phyloP scores from a whole-genome alignment of 2,888 invertebrate genomes.

The Heliconius cydno region DNA sequence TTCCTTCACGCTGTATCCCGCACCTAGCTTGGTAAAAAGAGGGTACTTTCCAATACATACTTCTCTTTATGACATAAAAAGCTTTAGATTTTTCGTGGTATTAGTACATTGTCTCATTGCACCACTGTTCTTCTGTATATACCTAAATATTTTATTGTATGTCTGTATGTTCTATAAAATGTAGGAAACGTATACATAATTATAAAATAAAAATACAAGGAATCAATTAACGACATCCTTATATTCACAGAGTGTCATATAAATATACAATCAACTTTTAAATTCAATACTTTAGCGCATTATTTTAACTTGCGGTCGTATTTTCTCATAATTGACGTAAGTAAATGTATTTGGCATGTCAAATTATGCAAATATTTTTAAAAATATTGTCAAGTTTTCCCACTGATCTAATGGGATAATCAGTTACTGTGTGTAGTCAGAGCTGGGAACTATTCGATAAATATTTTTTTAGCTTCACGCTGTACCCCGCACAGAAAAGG shows the following conservation, averaged over 20 bases:
- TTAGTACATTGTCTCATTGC: too few species aligned
- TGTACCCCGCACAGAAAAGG: too few species aligned
- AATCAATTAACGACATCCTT: neutral
- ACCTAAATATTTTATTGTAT: too few species aligned
- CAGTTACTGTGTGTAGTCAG: neutral
- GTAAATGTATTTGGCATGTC: neutral
- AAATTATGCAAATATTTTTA: neutral
- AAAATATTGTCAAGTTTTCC: neutral
- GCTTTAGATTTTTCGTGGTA: too few species aligned
- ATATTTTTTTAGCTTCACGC: too few species aligned
- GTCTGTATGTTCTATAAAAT: neutral
- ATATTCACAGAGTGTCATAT: neutral
- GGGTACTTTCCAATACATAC: too few species aligned
- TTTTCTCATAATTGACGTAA: constrained; percentile 16
- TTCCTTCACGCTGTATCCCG: neutral
- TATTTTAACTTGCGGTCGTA: neutral
- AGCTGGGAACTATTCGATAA: neutral
- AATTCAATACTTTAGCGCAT: constrained; percentile 6
- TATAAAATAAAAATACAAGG: neutral
- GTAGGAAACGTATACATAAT: neutral
- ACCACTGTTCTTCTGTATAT: too few species aligned
- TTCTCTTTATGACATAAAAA: too few species aligned
- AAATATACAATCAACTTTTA: constrained; percentile 1
- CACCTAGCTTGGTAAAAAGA: too few species aligned
- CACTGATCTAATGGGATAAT: neutral